Evolutionary conservation across 2,797 vertebrate genomes (phyloP).

Genomic region (Eidolon dupreanum): DNA sequence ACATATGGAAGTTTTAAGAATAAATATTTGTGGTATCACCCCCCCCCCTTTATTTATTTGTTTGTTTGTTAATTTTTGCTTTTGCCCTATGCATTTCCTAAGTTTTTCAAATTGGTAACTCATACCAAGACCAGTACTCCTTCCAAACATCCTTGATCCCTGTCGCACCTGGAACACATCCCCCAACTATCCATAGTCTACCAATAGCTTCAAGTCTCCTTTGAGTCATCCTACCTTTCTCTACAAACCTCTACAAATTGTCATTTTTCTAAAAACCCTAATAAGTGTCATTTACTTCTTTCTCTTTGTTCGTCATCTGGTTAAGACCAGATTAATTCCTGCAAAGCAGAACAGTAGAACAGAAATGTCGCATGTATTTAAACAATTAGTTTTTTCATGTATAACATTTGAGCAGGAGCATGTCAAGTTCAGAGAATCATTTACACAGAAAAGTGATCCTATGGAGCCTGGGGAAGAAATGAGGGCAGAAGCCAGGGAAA

Average conservation of each 20-base stretch:
- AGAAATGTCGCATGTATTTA: not conserved
- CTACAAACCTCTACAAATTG: not conserved
- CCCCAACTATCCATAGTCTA: no score
- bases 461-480: not conserved
- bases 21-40: not conserved
- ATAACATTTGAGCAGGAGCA: not conserved
- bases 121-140: not conserved
- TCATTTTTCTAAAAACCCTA: not conserved
- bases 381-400: not conserved
- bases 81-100: not conserved
- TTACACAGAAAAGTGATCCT: not conserved
- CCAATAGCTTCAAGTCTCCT: not conserved
- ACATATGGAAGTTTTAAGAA: not conserved
- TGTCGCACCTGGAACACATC: rapidly evolving
- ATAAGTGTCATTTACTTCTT: not conserved
- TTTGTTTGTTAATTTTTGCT: not conserved
- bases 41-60: not conserved
- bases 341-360: not conserved
- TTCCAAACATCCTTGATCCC: rapidly evolving
- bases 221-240: not conserved
- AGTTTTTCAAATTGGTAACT: not conserved
- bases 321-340: not conserved
- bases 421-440: not conserved
- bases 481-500: not conserved
- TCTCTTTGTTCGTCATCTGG: not conserved